Base-by-base conservation (phyloP, 2,888 invertebrate genomes). In the Zygogramma bicolorata region DNA sequence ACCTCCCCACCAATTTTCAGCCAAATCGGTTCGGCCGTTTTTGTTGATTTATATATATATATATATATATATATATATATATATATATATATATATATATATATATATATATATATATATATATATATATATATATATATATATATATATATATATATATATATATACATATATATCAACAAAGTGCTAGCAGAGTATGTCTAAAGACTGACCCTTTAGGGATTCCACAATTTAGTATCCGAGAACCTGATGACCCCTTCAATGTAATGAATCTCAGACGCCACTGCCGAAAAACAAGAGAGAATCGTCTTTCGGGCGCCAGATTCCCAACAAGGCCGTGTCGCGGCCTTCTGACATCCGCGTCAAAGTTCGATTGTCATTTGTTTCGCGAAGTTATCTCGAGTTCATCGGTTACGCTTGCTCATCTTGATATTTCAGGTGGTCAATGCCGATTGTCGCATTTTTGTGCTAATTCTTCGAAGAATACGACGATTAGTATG, bases 301-400 rank as follows among this genome's bases (percentile, higher is more conserved):
- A 38, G 22, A 40, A 38, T 70, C 70, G 73, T 70, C 75, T 63
- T 67, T 61, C 63, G 65, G 75, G 73, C 75, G 75, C 72, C 75
- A 72, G 75, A 75, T 75, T 75, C 75, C 70, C 73, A 66, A 66
- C 73, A 75, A 75, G 75, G 75, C n/a, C 75, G 75, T 49, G 58
- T 40, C 58, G 31, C 74, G 74, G 68, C 74, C 74, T 74, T 74
- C 74, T 74, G 66, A 70, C 60, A 73, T 70, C 73, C 70, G 73
- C 70, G 62, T 68, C 53, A 31, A 49, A 61, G 40, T 67, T 71
- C 42, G 57, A 65, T 70, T 65, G 70, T 70, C 70, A 60, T 38
- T 65, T 65, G 69, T 65, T 70, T 70, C 65, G 69, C 63, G 31
- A 42, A 63, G 46, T 42, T 65, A 65, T 70, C 65, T 59, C 59